A percentile compares a stretch with the other conserved stretches of the same genome.
phyloP scores from a whole-genome alignment of 1,140 invertebrate genomes.

The Aricia agestis region DNA sequence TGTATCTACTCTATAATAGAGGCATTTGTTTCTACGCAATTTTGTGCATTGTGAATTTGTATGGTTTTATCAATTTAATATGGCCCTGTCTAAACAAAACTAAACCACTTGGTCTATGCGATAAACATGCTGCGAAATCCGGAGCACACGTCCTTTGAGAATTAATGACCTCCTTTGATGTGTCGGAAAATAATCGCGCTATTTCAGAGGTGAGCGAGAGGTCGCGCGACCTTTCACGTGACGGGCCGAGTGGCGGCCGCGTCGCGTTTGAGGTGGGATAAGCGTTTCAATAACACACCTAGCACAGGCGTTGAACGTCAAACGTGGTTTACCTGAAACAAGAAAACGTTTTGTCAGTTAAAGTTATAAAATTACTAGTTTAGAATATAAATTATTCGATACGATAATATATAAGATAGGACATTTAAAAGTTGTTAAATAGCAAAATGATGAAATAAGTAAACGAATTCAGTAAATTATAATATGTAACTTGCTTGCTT shows the following conservation, averaged over 20 bases:
- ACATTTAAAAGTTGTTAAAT: no score
- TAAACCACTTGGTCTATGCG: conserved; percentile 14
- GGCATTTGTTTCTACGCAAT: no score
- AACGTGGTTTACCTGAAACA: conserved; percentile 32
- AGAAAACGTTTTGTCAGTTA: conserved; percentile 23
- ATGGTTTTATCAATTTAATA: no score
- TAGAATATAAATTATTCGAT: neutral
- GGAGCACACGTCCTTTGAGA: conserved; percentile 47
- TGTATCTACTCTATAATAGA: no score
- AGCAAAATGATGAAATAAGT: no score
- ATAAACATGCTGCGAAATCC: conserved; percentile 38
- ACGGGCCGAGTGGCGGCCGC: neutral
- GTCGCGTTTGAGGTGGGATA: conserved; percentile 36
- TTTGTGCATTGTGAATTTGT: no score
- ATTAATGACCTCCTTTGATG: conserved; percentile 70
- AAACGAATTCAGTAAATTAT: no score
- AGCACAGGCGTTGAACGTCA: conserved; percentile 34
- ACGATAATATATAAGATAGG: neutral
- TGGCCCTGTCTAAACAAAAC: neutral
- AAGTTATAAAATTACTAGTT: neutral
- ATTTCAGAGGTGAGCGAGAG: conserved; percentile 43
- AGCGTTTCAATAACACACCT: conserved; percentile 56
- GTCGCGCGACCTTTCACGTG: neutral
- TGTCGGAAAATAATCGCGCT: conserved; percentile 59
- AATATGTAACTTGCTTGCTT: no score